phyloP scores from a whole-genome alignment of 2,888 invertebrate genomes.

The Lasioglossum morio region DNA sequence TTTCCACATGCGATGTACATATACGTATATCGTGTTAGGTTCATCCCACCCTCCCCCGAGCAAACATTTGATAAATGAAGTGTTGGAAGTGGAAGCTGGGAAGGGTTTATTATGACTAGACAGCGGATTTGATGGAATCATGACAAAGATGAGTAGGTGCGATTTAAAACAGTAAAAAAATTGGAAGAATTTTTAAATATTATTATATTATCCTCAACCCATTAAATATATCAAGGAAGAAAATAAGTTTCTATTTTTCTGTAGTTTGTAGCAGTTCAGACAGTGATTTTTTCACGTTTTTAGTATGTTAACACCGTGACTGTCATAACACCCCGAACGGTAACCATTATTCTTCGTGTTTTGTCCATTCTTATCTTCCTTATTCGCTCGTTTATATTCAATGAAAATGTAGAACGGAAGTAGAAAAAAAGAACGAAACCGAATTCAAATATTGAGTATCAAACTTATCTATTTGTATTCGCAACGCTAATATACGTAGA shows the following conservation, averaged over 20 bases:
- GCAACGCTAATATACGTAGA: background rate
- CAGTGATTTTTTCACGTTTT: no score
- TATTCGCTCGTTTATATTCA: background rate
- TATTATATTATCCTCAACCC: no score
- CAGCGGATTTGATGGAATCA: no score
- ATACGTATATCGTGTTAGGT: background rate
- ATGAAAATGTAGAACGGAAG: background rate
- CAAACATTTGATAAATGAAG: background rate
- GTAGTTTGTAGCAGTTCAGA: no score
- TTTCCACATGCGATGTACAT: background rate
- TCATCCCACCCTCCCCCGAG: background rate
- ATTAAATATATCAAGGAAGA: no score
- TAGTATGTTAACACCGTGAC: no score
- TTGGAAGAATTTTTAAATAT: no score
- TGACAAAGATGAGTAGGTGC: no score
- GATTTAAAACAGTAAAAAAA: no score
- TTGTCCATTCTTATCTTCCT: conserved; percentile 3
- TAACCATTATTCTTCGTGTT: conserved; percentile 25
- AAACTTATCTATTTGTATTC: background rate
- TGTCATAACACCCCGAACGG: conserved; percentile 15
- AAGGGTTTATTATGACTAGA: background rate
- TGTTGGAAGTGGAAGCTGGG: background rate
- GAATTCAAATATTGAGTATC: background rate
- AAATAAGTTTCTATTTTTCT: no score
- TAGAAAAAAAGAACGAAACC: background rate